Base-by-base conservation (phyloP, 1,140 invertebrate genomes). In the Drosophila littoralis region DNA sequence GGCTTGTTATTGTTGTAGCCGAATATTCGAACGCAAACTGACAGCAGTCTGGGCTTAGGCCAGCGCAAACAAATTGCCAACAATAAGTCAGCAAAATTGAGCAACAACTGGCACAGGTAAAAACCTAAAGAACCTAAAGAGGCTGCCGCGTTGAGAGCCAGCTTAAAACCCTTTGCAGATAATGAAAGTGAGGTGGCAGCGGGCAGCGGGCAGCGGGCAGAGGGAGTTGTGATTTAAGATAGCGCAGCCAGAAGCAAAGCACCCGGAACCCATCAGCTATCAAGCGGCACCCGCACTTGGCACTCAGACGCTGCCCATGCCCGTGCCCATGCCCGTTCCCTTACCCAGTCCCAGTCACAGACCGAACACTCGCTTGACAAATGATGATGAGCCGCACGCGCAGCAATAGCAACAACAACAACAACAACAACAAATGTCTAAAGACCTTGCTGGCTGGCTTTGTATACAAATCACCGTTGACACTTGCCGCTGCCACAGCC, bases 381-480 rank as follows among this genome's bases (percentile, higher is more conserved):
- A 72, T 72, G 63, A 72, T 72, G 69, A 72, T 72, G 69, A 72
- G 70, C 63, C 63, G 70, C 70, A 72, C 70, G 70, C 70, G 70
- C 63, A 72, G 69, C 52, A 55, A 8, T 38, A 52, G 7, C 45
- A 51, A 36, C 58, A 60, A 48, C 65, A 58, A 45, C 57, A 68
- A 17, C 15, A 63, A 35, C 57, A 70, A 51, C 61, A 67, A 46
- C 69, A 66, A 36, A 36, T 15, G 51, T 57, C 38, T 40, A 42
- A 42, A 58, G 63, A 50, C 52, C 52, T 50, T 72, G 52, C 43
- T 48, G 58, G 38, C 57, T 59, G 71, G 71, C 71, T 68, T 74
- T 74, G 71, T 74, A 74, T 74, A 65, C 71, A 74, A 74, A 74
- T 69, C 71, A 69, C 71, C 55, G 71, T 61, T 74, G 71, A 68